phyloP scores from a whole-genome alignment of 2,888 invertebrate species.

The Eupithecia exiguata region DNA sequence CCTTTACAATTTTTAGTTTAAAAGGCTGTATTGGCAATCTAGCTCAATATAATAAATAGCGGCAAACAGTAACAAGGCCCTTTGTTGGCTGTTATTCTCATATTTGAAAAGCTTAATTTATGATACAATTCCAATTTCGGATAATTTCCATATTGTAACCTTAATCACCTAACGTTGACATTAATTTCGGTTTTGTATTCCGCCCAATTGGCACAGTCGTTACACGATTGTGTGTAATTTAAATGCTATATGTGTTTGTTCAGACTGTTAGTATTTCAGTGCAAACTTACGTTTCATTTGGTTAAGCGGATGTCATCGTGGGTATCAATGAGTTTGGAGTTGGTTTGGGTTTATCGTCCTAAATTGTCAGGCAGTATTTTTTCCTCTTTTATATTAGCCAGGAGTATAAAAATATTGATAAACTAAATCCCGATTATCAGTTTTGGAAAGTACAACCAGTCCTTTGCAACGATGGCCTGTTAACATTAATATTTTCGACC shows the following conservation, averaged over 20 bases:
- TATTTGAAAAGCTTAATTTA: slow-evolving; percentile 57
- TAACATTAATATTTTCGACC: too few species aligned
- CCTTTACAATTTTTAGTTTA: not conserved
- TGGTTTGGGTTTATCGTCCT: not conserved
- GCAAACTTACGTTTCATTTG: slow-evolving; percentile 30
- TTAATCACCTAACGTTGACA: slow-evolving; percentile 63
- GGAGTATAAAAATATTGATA: too few species aligned
- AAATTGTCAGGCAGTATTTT: not conserved
- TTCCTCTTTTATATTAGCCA: not conserved
- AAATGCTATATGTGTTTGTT: slow-evolving; percentile 36
- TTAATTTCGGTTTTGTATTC: slow-evolving; percentile 60
- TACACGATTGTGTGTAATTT: slow-evolving; percentile 43
- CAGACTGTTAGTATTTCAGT: slow-evolving; percentile 28
- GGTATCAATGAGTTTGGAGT: slow-evolving; percentile 19
- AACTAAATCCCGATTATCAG: too few species aligned
- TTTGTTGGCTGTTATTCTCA: slow-evolving; percentile 45
- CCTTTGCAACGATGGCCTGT: too few species aligned
- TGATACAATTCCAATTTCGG: slow-evolving; percentile 53
- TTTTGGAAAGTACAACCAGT: too few species aligned
- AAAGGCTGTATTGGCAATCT: not conserved
- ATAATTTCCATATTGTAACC: slow-evolving; percentile 59
- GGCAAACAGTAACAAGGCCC: slow-evolving; percentile 37
- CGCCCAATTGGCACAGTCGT: slow-evolving; percentile 53
- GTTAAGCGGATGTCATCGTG: slow-evolving; percentile 6
- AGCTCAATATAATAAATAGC: slow-evolving; percentile 35